Evolutionary conservation across 1,140 invertebrate genomes (phyloP).

Genomic region (Drosophila ogumai): DNA sequence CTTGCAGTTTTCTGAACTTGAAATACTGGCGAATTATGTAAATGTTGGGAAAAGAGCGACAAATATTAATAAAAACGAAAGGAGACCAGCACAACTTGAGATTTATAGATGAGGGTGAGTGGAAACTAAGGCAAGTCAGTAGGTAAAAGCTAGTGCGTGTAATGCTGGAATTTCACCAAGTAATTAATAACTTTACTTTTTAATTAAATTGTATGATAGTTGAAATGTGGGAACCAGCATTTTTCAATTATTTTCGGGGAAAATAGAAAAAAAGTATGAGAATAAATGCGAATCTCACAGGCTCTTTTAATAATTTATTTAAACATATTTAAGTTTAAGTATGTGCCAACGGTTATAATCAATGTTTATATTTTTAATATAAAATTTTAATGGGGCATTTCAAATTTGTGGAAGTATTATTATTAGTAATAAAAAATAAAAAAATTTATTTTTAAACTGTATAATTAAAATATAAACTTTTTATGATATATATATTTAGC

Average conservation of each 20-base stretch:
- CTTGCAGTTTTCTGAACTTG: conserved; percentile 39
- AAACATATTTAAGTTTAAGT: neutral
- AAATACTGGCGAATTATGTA: conserved; percentile 56
- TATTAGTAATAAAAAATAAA: neutral
- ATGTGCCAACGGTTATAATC: neutral
- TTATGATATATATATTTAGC: neutral
- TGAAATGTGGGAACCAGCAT: neutral
- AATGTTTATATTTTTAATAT: neutral
- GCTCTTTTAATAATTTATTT: neutral
- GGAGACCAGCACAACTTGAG: neutral
- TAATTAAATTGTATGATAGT: conserved; percentile 33
- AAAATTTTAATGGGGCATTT: neutral
- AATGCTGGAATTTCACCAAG: conserved; percentile 18
- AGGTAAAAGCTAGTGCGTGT: conserved; percentile 26
- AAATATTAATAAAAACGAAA: conserved; percentile 34
- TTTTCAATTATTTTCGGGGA: neutral
- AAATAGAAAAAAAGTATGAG: neutral
- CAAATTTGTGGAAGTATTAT: neutral
- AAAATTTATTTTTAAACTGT: neutral
- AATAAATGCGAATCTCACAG: neutral
- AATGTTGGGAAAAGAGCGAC: conserved; percentile 50
- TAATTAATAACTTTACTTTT: conserved; percentile 26
- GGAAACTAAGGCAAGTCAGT: conserved; percentile 20
- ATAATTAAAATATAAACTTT: neutral
- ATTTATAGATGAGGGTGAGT: neutral